These are phyloP conservation scores for Hecatera dysodea DNA, from an alignment of 2,888 invertebrate genomes.

Conservation along the genomic window DNA sequence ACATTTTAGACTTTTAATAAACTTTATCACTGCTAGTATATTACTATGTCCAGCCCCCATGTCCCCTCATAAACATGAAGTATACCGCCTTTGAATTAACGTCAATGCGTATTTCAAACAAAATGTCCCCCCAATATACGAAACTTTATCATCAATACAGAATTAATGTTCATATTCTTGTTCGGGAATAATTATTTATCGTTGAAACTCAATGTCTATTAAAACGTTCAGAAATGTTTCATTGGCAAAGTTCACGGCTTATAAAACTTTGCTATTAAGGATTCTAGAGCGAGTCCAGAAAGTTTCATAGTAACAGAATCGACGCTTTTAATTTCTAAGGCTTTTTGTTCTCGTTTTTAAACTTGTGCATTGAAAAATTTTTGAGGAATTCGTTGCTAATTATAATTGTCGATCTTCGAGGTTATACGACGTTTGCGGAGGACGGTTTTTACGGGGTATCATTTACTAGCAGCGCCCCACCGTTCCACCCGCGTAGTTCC, in stretches of 20 bases:
- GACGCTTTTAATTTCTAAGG: constrained; percentile 33
- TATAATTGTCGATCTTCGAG: no score
- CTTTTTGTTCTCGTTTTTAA: constrained; percentile 42
- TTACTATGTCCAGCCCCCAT: no score
- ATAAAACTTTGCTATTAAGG: constrained; percentile 64
- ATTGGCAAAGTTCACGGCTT: constrained; percentile 59
- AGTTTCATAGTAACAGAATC: constrained; percentile 45
- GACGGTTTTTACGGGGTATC: no score
- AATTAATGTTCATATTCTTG: constrained; percentile 46
- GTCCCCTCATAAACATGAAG: neutral
- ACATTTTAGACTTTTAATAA: no score
- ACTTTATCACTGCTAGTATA: no score
- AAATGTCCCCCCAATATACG: constrained; percentile 39
- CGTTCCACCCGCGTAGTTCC: no score
- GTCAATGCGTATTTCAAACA: constrained; percentile 12
- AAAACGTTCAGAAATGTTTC: constrained; percentile 60
- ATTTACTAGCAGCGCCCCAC: no score
- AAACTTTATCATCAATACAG: constrained; percentile 39
- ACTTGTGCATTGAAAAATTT: neutral
- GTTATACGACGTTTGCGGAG: neutral
- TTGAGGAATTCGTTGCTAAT: neutral
- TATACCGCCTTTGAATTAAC: constrained; percentile 1
- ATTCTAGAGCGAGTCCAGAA: constrained; percentile 44
- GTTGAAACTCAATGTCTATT: constrained; percentile 56
- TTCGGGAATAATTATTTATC: constrained; percentile 60